Evolutionary conservation across 1,140 invertebrate genomes (phyloP), one percentile per base, ranked within the genome.

Genomic region (Caenorhabditis remanei): DNA sequence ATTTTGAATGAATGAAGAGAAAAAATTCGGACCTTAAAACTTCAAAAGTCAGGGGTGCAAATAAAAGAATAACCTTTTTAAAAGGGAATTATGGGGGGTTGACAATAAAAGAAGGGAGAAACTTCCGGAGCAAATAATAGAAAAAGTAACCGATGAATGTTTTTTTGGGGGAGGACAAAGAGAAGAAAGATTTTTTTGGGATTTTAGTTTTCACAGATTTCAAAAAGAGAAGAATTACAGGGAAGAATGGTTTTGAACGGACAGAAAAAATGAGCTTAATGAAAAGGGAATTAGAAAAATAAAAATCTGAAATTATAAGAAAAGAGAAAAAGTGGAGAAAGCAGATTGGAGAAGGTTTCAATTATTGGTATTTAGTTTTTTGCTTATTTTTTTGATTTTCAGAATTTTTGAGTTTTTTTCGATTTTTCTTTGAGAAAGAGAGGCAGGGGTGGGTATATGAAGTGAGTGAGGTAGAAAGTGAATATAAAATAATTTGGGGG

Each of bases 191-290:
- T 46, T 46, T 75, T 48, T 75, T 75, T 75, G 40, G 67, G 67
- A 32, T 40, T 67, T 75, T 32, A 32, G 32, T 32, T 75, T 75
- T 75, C 61, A 65, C 61, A 65, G 61, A 75, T n/a, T 75, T 75
- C 9, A 1, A 53, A 53, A 16, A 53, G 32, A 32, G 32, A 53
- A 46, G 8, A 75, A 19, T 46, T 75, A n/a, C 43, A 75, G 67
- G n/a, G 67, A 75, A 32, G 46, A 40, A 40, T 40, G 19, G 16
- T 53, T 11, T 14, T 53, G 50, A 53, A 16, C 50, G 16, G 11
- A 14, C 16, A 53, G 19, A 58, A n/a, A n/a, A 58, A 58, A 58
- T 8, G n/a, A 58, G n/a, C 21, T 8, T 21, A 4, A 58, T 9
- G 19, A 8, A 21, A n/a, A 8, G 19, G 19, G 8, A 58, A 9